Evolutionary conservation across 2,888 invertebrate species (phyloP), one percentile per base, ranked within the genome.

Genomic region (Mantis religiosa): DNA sequence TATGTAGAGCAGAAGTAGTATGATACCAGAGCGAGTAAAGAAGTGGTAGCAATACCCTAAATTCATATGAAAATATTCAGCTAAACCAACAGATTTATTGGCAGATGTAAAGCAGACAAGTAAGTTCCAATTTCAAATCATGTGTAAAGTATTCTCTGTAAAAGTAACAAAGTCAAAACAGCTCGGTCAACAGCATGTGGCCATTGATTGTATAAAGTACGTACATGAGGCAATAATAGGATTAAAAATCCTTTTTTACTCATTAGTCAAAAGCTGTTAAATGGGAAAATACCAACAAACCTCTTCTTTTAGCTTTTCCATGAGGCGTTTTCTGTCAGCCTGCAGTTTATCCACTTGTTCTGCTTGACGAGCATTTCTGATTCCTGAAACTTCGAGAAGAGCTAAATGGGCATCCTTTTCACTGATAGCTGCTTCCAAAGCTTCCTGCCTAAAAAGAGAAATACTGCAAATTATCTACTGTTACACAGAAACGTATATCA

Each of bases 351-450:
- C 96, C 90, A 95, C 96, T 93, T 96, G 95, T 90, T 94, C 95
- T 81, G 95, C 95, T 91, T 96, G 96, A 87, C 93, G 94, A 90
- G 95, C 95, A 88, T 95, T 95, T 91, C 96, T 94, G 87, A 96
- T 95, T 15, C 96, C 96, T 89, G 95, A 95, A 92, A 97, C 95
- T 93, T 98, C 98, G 89, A 98, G 93, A 90, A 97, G 94, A 0
- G 97, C 98, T 91, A 98, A 95, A 93, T 97, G 97, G 20, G 97
- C 96, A 93, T 98, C 98, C 92, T 98, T 98, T 92, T 98, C 98
- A 92, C 97, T 97, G 90, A 98, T 96, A 6, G 97, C 96, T 89
- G 96, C 96, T 93, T 97, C 96, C 90, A 98, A 93, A 88, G 97
- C 96, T 93, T 98, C 97, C 93, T 97, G 96, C 92, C 98, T 98